A percentile compares a stretch with the other conserved stretches of the same genome.
phyloP scores from a whole-genome alignment of 2,888 invertebrate species.

The Diarsia rubi region DNA sequence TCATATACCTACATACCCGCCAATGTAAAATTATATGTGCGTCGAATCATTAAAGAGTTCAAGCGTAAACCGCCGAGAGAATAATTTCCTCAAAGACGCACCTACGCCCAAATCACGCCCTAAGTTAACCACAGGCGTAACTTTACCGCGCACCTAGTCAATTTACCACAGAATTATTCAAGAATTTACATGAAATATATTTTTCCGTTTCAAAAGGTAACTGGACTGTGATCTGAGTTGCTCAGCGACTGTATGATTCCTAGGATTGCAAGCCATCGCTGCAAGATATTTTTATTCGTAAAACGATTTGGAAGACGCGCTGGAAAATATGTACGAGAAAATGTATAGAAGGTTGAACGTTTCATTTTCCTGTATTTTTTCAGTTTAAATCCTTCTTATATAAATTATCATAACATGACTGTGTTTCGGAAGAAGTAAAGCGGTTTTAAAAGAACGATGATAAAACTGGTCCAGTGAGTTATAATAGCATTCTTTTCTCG shows the following conservation, averaged over 20 bases:
- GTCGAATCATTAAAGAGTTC: constrained; percentile 23
- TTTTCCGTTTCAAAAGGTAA: neutral
- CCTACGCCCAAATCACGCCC: constrained; percentile 26
- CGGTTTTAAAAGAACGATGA: neutral
- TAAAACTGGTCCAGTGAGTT: neutral
- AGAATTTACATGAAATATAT: constrained; percentile 26
- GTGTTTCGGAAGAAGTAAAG: neutral
- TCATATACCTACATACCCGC: neutral
- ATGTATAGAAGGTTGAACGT: neutral
- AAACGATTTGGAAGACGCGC: constrained; percentile 13
- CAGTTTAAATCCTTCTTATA: neutral
- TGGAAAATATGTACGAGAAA: constrained; percentile 12
- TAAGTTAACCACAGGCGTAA: constrained; percentile 24
- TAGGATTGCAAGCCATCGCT: constrained; percentile 18
- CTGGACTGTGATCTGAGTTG: constrained; percentile 14
- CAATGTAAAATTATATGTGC: constrained; percentile 2
- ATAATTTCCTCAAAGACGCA: constrained; percentile 33
- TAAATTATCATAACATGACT: neutral
- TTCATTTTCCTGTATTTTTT: neutral
- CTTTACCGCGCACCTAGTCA: constrained; percentile 19
- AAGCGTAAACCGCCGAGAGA: constrained; percentile 17
- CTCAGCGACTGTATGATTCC: constrained; percentile 40
- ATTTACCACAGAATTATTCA: constrained; percentile 39
- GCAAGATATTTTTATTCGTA: constrained; percentile 18
- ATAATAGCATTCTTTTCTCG: neutral